Percentiles rank a stretch among this genome's conserved stretches.
phyloP scores from a whole-genome alignment of 2,888 invertebrate species.

The Coleophora deauratella region DNA sequence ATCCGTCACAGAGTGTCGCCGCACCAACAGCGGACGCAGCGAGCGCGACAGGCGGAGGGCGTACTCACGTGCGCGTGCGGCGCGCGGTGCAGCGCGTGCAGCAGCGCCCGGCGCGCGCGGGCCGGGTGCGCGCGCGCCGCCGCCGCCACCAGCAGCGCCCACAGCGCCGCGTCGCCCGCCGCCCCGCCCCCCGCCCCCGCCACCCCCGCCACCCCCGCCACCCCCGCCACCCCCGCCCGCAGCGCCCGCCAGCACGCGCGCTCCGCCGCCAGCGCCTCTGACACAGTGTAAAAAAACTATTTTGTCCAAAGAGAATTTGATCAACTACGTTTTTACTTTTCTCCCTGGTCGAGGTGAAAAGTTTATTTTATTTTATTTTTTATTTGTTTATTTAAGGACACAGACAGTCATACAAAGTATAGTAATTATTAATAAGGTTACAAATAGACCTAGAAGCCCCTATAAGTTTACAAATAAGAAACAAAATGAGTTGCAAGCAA shows the following conservation, averaged over 20 bases:
- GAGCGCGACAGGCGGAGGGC: background rate
- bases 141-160: conserved; percentile 22
- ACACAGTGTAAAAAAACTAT: conserved; percentile 3
- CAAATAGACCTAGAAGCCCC: too few species aligned
- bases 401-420: too few species aligned
- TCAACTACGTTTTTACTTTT: too few species aligned
- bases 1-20: too few species aligned
- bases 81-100: conserved; percentile 48
- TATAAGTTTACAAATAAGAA: too few species aligned
- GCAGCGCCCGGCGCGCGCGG: conserved; percentile 18
- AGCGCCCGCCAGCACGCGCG: conserved; percentile 9
- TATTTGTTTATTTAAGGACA: too few species aligned
- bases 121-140: conserved; percentile 19
- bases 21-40: background rate
- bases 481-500: too few species aligned
- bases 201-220: conserved; percentile 9
- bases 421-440: too few species aligned
- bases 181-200: conserved; percentile 11
- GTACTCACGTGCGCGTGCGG: conserved; percentile 30
- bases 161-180: conserved; percentile 18
- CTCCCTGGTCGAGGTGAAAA: too few species aligned
- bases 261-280: conserved; percentile 16
- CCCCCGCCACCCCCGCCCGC: conserved; percentile 7
- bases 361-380: too few species aligned
- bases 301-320: background rate